These are phyloP conservation scores for Callionymus lyra DNA, from an alignment of 2,113 vertebrate genomes.

Conservation along the genomic window DNA sequence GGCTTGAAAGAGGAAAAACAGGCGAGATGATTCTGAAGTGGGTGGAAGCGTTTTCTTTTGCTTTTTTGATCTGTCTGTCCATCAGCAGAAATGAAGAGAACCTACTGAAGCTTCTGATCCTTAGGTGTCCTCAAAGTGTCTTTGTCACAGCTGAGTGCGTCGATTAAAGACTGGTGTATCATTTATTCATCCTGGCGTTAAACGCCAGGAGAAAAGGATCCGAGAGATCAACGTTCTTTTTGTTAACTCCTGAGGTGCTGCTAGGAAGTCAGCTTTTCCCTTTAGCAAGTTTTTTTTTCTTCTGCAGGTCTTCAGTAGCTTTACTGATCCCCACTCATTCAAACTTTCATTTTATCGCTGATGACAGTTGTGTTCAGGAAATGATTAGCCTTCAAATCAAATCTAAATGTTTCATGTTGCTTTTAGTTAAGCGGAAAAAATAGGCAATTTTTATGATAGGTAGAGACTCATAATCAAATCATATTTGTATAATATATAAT, in stretches of 20 bases:
- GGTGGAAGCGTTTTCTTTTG: slow-evolving; percentile 52
- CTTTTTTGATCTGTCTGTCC: slow-evolving; percentile 61
- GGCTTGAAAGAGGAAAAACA: slow-evolving; percentile 50
- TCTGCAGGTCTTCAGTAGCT: slow-evolving; percentile 36
- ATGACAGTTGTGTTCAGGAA: too few relatives aligned
- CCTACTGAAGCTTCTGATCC: slow-evolving; percentile 57
- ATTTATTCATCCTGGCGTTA: slow-evolving; percentile 66
- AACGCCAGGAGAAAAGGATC: slow-evolving; percentile 40
- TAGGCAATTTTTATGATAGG: too few relatives aligned
- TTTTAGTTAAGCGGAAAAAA: too few relatives aligned
- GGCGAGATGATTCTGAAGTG: slow-evolving; percentile 50
- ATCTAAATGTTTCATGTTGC: too few relatives aligned
- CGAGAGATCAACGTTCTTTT: slow-evolving; percentile 54
- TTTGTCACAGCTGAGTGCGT: slow-evolving; percentile 57
- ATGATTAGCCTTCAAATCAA: too few relatives aligned
- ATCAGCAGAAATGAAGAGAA: slow-evolving; percentile 41
- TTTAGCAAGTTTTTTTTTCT: slow-evolving; percentile 37
- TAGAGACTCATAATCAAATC: too few relatives aligned
- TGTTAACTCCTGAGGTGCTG: slow-evolving; percentile 46
- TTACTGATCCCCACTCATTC: too few relatives aligned
- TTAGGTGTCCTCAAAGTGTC: slow-evolving; percentile 71
- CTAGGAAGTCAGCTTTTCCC: slow-evolving; percentile 60
- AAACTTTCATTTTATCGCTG: too few relatives aligned
- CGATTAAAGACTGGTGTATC: slow-evolving; percentile 60
- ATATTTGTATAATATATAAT: too few relatives aligned